These are phyloP conservation scores for Platorchestia sp. DNA, from an alignment of 1,140 invertebrate genomes.

Conservation along the genomic window DNA sequence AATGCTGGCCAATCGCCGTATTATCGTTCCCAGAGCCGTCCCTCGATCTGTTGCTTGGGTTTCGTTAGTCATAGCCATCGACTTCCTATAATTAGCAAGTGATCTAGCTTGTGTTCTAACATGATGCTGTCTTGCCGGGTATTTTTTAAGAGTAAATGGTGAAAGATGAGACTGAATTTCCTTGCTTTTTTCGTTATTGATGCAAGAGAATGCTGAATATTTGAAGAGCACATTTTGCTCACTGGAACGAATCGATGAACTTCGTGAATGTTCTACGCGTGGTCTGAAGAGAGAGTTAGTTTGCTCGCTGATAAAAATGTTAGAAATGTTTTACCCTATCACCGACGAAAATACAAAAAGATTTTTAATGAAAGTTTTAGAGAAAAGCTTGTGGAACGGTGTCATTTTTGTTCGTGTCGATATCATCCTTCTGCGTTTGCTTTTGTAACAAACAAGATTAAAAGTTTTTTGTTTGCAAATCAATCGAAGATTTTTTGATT, in stretches of 20 bases:
- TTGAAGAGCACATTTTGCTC: background rate
- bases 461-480: too few relatives aligned
- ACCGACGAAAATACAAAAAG: too few relatives aligned
- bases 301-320: too few relatives aligned
- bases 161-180: background rate
- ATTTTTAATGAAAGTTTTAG: too few relatives aligned
- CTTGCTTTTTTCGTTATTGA: background rate
- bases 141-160: background rate
- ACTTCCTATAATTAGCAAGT: background rate
- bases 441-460: too few relatives aligned
- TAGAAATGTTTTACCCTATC: too few relatives aligned
- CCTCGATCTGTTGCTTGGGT: background rate
- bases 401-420: too few relatives aligned
- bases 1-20: background rate
- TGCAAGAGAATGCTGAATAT: background rate
- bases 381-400: too few relatives aligned
- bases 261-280: background rate
- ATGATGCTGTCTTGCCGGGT: background rate
- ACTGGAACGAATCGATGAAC: background rate
- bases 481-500: too few relatives aligned
- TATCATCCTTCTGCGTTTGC: too few relatives aligned
- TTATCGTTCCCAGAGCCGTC: background rate
- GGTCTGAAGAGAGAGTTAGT: too few relatives aligned
- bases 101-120: background rate
- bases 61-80: background rate